These are phyloP conservation scores for Leiothrix lutea DNA, from an alignment of 2,113 vertebrate species.

Conservation along the genomic window DNA sequence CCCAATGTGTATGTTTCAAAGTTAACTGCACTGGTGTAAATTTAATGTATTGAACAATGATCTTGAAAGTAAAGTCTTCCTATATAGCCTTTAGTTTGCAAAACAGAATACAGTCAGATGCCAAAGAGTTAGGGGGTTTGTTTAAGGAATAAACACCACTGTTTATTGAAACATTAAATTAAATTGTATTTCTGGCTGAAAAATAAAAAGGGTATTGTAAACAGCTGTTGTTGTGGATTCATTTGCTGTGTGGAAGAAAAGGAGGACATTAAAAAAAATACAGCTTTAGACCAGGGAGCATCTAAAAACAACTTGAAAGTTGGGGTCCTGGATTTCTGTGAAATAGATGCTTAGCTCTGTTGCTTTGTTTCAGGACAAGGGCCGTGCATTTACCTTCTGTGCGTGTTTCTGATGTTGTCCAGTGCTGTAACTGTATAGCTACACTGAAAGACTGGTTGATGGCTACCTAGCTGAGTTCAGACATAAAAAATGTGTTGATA, in stretches of 20 bases:
- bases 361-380: background rate
- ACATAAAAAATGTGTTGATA: background rate
- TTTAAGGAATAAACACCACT: constrained; percentile 65
- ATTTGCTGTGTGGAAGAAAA: background rate
- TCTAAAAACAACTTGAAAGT: background rate
- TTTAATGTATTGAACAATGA: constrained; percentile 60
- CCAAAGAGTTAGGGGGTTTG: constrained; percentile 72
- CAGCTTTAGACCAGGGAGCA: background rate
- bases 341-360: background rate
- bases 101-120: constrained; percentile 69
- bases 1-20: constrained; percentile 21
- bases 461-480: background rate
- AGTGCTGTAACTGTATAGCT: background rate
- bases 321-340: background rate
- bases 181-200: constrained; percentile 73
- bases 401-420: background rate
- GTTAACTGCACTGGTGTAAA: constrained; percentile 64
- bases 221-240: constrained; percentile 45
- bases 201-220: constrained; percentile 74
- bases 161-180: constrained; percentile 69
- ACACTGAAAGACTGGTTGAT: background rate
- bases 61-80: constrained; percentile 66
- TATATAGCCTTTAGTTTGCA: constrained; percentile 67
- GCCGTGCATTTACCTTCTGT: background rate
- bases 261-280: background rate